These are phyloP conservation scores for Nycticebus coucang DNA, from an alignment of 2,113 vertebrate species.

Conservation along the genomic window DNA sequence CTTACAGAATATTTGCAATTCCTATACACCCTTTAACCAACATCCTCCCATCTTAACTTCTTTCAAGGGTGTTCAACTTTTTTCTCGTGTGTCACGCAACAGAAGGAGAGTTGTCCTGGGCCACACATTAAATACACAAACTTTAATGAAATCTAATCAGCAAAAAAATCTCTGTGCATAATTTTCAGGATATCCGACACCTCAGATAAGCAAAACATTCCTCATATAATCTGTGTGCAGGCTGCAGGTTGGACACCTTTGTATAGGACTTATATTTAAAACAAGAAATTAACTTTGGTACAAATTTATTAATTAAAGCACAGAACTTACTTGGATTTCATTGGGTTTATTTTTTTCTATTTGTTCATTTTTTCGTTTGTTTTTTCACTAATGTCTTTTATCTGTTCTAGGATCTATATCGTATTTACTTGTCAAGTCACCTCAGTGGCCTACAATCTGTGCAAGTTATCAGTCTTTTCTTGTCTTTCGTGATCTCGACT, in stretches of 20 bases:
- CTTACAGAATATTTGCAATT: neutral
- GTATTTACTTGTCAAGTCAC: neutral
- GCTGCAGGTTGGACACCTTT: no score
- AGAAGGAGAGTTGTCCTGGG: no score
- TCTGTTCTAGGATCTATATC: neutral
- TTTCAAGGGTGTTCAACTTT: no score
- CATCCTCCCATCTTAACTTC: neutral
- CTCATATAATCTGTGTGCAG: no score
- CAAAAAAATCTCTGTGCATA: no score
- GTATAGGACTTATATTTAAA: neutral
- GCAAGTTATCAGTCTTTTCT: neutral
- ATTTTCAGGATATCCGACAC: no score
- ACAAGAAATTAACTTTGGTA: neutral
- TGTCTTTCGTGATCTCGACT: neutral
- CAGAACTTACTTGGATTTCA: neutral
- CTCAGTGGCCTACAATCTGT: neutral
- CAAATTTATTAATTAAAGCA: neutral
- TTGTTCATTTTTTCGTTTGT: neutral
- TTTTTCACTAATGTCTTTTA: neutral
- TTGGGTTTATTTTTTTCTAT: neutral
- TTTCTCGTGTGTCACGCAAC: no score
- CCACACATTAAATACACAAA: no score
- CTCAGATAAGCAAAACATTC: no score
- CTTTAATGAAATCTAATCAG: no score
- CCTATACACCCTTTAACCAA: neutral